phyloP scores from a whole-genome alignment of 2,113 vertebrate species.

The Cephalopterus ornatus region DNA sequence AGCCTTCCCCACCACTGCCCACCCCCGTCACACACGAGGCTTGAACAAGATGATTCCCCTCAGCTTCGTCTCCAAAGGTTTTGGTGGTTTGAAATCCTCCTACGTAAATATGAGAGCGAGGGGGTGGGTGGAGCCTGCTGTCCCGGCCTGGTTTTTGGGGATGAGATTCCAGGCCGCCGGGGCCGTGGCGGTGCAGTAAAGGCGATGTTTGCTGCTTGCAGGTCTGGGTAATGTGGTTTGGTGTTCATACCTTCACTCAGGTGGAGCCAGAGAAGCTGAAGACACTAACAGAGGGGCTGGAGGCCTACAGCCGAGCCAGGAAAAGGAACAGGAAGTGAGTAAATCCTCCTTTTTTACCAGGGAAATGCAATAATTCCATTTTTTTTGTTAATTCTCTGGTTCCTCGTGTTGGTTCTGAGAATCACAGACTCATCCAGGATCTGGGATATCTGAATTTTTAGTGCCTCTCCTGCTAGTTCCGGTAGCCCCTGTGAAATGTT shows the following conservation, averaged over 20 bases:
- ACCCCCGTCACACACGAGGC: fast-evolving
- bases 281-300: slow-evolving; percentile 96
- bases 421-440: background rate
- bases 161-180: background rate
- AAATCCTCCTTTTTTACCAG: background rate
- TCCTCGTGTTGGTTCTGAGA: background rate
- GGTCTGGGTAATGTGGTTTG: slow-evolving; percentile 69
- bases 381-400: background rate
- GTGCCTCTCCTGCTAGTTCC: background rate
- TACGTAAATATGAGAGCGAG: fast-evolving
- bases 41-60: background rate
- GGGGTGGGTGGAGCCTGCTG: background rate
- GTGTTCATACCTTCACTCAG: slow-evolving; percentile 77
- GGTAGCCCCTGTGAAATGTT: background rate
- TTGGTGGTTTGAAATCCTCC: background rate
- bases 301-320: slow-evolving; percentile 89
- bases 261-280: slow-evolving; percentile 95
- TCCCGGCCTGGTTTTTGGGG: background rate
- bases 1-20: background rate
- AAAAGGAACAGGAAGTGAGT: slow-evolving; percentile 95
- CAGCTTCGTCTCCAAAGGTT: fast-evolving
- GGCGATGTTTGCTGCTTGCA: slow-evolving; percentile 5
- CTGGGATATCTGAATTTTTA: background rate
- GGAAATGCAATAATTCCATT: fast-evolving
- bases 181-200: slow-evolving; percentile 21